These are phyloP conservation scores for Prunella himalayana DNA, from an alignment of 2,113 vertebrate genomes.

Conservation along the genomic window DNA sequence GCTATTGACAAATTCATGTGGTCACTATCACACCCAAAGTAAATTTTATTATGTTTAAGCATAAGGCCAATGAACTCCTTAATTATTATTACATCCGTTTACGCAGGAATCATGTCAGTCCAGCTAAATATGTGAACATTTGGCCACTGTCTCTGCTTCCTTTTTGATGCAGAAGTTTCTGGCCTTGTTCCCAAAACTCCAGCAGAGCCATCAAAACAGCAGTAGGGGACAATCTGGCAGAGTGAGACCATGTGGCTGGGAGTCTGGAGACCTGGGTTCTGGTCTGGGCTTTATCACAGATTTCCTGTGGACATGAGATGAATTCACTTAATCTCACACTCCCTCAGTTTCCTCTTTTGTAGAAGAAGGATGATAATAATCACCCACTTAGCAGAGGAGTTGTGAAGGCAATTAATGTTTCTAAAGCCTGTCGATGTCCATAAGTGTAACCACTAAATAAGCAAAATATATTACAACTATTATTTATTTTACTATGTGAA, in stretches of 20 bases:
- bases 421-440: not conserved
- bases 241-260: not conserved
- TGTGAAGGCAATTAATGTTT: not conserved
- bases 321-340: not conserved
- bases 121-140: not conserved
- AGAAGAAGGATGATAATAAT: conserved; percentile 10
- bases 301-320: not conserved
- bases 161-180: not conserved
- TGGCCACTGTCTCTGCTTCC: not conserved
- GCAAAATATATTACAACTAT: not conserved
- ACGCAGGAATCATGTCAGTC: not conserved
- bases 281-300: conserved; percentile 9
- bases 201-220: not conserved
- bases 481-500: conserved; percentile 17
- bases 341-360: not conserved
- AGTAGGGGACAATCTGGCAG: not conserved
- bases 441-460: not conserved
- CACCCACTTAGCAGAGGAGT: not conserved
- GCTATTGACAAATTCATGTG: not conserved
- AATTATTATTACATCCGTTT: not conserved
- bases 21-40: not conserved
- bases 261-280: not conserved
- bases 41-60: not conserved
- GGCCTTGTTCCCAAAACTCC: not conserved
- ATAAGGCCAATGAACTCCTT: not conserved